Percentiles rank a stretch among this genome's conserved stretches.
Evolutionary conservation across 2,113 vertebrate species (phyloP).

Genomic region (Panurus biarmicus): DNA sequence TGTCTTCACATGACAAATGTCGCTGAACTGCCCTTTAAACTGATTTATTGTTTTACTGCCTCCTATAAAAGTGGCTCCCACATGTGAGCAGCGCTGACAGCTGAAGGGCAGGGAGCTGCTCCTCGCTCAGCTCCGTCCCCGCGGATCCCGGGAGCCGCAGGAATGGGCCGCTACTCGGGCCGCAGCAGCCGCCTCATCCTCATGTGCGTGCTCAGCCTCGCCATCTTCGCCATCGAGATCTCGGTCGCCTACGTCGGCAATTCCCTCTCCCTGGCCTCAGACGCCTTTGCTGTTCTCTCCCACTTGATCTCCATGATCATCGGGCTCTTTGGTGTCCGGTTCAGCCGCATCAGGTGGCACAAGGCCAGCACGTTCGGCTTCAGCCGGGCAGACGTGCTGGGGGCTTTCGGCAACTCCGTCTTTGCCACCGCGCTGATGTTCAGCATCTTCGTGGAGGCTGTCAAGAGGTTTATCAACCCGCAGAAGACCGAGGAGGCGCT

Average conservation of each 20-base stretch:
- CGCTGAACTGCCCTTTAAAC: constrained; percentile 70
- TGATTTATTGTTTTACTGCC: constrained; percentile 72
- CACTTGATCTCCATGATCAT: constrained; percentile 74
- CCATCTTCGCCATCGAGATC: constrained; percentile 64
- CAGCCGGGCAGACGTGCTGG: constrained; percentile 69
- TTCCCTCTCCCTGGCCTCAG: constrained; percentile 73
- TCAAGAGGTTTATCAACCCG: constrained; percentile 68
- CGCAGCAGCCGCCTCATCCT: constrained; percentile 64
- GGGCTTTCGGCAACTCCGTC: constrained; percentile 74
- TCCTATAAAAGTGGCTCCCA: constrained; percentile 67
- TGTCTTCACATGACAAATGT: constrained; percentile 31
- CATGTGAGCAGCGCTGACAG: constrained; percentile 8
- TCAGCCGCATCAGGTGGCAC: constrained; percentile 57
- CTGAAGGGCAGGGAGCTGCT: neutral
- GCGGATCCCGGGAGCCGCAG: neutral
- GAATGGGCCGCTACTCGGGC: constrained; percentile 70
- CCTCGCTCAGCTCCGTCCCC: neutral
- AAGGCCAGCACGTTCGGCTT: constrained; percentile 66
- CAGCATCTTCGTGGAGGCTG: constrained; percentile 68
- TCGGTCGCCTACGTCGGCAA: constrained; percentile 61
- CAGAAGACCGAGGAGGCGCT: constrained; percentile 63
- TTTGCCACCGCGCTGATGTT: constrained; percentile 75
- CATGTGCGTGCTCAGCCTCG: constrained; percentile 54
- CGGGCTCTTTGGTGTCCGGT: constrained; percentile 35
- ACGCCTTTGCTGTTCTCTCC: constrained; percentile 73